A percentile compares a stretch with the other conserved stretches of the same genome.
phyloP scores from a whole-genome alignment of 2,888 invertebrate genomes.

The Eupeodes latifasciatus region DNA sequence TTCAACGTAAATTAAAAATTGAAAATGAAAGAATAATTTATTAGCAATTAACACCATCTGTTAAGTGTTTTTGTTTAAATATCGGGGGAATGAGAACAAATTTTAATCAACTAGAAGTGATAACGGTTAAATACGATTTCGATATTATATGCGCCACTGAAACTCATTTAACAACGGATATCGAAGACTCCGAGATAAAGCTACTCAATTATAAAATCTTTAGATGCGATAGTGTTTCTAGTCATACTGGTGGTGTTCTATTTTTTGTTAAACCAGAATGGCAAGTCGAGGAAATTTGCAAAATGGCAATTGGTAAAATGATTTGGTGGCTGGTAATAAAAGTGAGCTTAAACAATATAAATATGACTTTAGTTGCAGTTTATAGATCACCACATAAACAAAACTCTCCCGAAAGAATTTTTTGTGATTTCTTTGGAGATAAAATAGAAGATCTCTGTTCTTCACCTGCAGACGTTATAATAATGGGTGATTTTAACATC shows the following conservation, averaged over 20 bases:
- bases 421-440: background rate
- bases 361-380: background rate
- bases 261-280: background rate
- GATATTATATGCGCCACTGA: background rate
- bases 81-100: background rate
- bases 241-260: background rate
- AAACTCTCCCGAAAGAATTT: background rate
- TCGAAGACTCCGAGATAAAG: background rate
- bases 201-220: background rate
- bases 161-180: background rate
- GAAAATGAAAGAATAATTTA: conserved; percentile 7
- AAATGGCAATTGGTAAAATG: background rate
- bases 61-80: background rate
- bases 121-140: background rate
- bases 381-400: background rate
- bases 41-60: background rate
- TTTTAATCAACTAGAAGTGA: background rate
- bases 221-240: background rate
- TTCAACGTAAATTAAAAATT: background rate
- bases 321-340: background rate
- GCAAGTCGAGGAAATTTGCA: background rate
- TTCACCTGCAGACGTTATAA: no score
- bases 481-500: no score
- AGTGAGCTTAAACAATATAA: background rate
- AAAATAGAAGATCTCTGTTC: no score